A percentile compares a stretch with the other conserved stretches of the same genome.
Evolutionary conservation across 1,140 invertebrate species (phyloP).

Genomic region (Coboldia fuscipes): DNA sequence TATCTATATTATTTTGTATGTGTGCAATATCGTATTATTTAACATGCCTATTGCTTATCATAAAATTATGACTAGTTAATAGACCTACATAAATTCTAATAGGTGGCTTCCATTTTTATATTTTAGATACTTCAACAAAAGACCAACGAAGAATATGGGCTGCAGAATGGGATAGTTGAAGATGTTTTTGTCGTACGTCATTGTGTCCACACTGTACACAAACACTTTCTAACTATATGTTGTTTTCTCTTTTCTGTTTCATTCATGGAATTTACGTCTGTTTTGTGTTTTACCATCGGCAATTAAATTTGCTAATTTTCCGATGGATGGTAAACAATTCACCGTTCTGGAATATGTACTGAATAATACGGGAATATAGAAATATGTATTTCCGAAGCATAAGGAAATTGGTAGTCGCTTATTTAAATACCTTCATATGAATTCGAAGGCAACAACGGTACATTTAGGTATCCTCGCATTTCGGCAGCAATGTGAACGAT

Average conservation of each 20-base stretch:
- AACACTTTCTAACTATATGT: too few relatives aligned
- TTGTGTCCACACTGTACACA: too few relatives aligned
- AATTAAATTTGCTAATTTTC: too few relatives aligned
- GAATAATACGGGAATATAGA: too few relatives aligned
- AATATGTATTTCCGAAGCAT: slow-evolving; percentile 57
- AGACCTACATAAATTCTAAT: background rate
- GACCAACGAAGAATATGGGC: slow-evolving; percentile 3
- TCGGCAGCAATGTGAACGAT: slow-evolving; percentile 45
- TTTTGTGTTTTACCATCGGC: background rate
- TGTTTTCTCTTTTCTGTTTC: slow-evolving; percentile 2
- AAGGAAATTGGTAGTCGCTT: slow-evolving; percentile 42
- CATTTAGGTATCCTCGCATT: slow-evolving; percentile 36
- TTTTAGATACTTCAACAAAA: slow-evolving; percentile 1
- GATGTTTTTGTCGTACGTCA: slow-evolving; percentile 7
- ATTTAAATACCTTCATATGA: slow-evolving; percentile 35
- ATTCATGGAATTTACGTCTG: slow-evolving; percentile 9
- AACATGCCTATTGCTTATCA: background rate
- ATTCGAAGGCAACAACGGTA: slow-evolving; percentile 31
- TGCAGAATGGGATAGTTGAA: slow-evolving; percentile 6
- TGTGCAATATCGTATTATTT: background rate
- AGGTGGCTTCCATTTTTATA: background rate
- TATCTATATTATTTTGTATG: slow-evolving; percentile 10
- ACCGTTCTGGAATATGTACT: too few relatives aligned
- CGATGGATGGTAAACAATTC: too few relatives aligned
- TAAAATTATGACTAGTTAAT: background rate